Percentiles rank a stretch among this genome's conserved stretches.
These are phyloP conservation scores for Macrobrachium rosenbergii DNA, from an alignment of 1,140 invertebrate genomes.

Conservation along the genomic window DNA sequence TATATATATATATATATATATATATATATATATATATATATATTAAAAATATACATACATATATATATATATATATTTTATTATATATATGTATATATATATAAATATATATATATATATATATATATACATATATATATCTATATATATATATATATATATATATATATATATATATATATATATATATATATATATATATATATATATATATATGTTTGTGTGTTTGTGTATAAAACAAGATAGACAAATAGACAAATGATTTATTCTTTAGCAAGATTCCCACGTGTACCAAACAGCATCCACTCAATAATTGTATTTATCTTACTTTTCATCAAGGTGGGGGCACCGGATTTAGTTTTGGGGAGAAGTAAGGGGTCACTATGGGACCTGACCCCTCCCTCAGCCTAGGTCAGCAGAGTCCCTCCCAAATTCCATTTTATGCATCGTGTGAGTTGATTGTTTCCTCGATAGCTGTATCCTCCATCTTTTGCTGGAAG, in stretches of 20 bases:
- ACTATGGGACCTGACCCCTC: neutral
- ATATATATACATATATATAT: slow-evolving; percentile 7
- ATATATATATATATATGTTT: neutral
- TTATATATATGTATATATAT: slow-evolving; percentile 11
- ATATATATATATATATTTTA: slow-evolving; percentile 11
- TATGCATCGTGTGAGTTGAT: too few species aligned
- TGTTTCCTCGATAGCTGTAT: too few species aligned
- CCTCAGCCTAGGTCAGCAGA: neutral
- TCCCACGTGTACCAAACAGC: too few species aligned
- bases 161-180: slow-evolving; percentile 22
- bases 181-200: slow-evolving; percentile 21
- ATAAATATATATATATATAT: slow-evolving; percentile 18
- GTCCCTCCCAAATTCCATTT: too few species aligned
- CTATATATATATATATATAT: slow-evolving; percentile 18
- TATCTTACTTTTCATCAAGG: neutral
- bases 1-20: slow-evolving; percentile 10
- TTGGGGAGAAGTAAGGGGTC: neutral
- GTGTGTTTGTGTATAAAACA: neutral
- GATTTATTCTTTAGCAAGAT: neutral
- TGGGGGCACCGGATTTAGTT: neutral
- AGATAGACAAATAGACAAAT: neutral
- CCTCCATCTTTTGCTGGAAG: too few species aligned
- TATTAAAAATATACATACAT: slow-evolving; percentile 10
- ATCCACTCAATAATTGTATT: neutral
- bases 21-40: slow-evolving; percentile 3